Evolutionary conservation across 1,140 invertebrate genomes (phyloP), one percentile per base, ranked within the genome.

Genomic region (Hydropsyche tenuis): DNA sequence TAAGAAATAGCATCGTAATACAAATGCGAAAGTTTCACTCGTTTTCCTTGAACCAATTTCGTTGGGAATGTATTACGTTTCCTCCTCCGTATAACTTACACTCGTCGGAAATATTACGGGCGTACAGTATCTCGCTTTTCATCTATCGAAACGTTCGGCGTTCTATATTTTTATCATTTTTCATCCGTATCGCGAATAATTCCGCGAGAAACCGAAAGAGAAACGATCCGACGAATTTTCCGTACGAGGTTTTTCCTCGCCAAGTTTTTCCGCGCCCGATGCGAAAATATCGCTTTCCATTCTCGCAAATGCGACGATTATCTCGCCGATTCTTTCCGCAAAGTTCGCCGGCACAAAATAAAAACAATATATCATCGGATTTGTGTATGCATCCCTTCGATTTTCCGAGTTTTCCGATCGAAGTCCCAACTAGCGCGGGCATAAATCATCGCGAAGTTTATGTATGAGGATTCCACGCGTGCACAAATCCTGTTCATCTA

Each of bases 281-380:
- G 27, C 2, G 48, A 56, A 70, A 70, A 70, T 70, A 70, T 70
- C 27, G 14, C 18, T 53, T 70, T 45, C 68, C 23, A n/a, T 53
- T 63, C 51, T 68, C 53, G 27, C 37, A 20, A 65, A 51, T 56
- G 64, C 43, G 48, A 51, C 72, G 64, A 68, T 73, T 56, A 73
- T 69, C 66, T 73, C 66, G 16, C 63, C 72, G 53, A 72, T 73
- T 73, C 72, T 51, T 22, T 73, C 63, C 14, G 72, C 46, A 73
- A 73, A 73, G 60, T 73, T 73, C 63, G 43, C 45, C 30, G 20
- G 20, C 43, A 73, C 72, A 73, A 73, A 73, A 65, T 73, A 73
- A 37, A 37, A 73, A 73, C 63, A 73, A 73, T 73, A 73, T 65
- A 73, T 73, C 72, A 73, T 23, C 30, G 45, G 72, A 71, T 71